These are phyloP conservation scores for Lepidocolaptes lacrymiger DNA, from an alignment of 2,797 vertebrate species.

Conservation along the genomic window DNA sequence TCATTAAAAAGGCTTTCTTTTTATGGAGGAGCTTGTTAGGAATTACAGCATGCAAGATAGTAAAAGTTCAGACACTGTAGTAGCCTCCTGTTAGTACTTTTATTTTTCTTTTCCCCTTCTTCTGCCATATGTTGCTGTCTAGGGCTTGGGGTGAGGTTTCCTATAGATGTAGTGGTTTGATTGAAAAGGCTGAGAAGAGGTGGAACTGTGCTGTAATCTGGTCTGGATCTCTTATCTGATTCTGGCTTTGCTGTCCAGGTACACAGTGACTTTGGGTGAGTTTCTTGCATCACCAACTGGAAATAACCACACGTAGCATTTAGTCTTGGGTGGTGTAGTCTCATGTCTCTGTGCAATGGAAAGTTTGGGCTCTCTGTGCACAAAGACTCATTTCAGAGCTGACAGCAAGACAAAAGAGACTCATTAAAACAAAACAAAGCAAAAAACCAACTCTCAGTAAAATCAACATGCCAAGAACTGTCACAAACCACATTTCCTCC, in stretches of 20 bases:
- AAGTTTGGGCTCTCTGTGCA: neutral
- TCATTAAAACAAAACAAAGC: neutral
- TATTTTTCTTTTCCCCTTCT: neutral
- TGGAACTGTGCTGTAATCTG: neutral
- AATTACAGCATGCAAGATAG: neutral
- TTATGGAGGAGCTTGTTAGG: neutral
- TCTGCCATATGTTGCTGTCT: neutral
- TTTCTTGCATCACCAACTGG: neutral
- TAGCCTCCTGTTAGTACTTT: neutral
- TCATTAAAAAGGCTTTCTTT: neutral
- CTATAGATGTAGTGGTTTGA: fast-evolving
- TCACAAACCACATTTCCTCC: neutral
- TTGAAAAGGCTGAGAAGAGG: neutral
- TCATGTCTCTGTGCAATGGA: neutral
- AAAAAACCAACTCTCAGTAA: neutral
- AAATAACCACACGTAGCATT: neutral
- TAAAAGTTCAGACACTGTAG: neutral
- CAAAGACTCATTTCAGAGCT: neutral
- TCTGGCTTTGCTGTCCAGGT: fast-evolving
- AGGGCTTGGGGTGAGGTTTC: neutral
- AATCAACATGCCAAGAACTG: neutral
- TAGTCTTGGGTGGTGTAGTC: neutral
- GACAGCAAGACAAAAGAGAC: neutral
- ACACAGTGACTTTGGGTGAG: neutral
- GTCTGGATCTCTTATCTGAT: neutral